Evolutionary conservation across 2,797 vertebrate genomes (phyloP).

Genomic region (Pipistrellus kuhlii): DNA sequence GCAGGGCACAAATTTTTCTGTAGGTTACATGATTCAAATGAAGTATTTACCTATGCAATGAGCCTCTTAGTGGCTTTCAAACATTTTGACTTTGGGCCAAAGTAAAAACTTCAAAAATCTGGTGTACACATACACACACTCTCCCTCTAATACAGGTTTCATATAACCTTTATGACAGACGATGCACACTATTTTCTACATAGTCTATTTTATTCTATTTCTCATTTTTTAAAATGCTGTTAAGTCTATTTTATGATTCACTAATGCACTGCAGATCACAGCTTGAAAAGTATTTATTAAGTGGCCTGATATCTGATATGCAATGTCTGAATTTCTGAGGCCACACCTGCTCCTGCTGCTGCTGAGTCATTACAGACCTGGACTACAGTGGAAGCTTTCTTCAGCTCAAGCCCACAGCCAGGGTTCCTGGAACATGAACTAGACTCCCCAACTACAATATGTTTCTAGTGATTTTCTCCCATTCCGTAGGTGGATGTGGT

Average conservation of each 20-base stretch:
- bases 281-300: constrained; percentile 26
- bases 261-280: not conserved
- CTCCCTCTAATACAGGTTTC: not conserved
- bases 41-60: not conserved
- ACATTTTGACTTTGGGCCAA: constrained; percentile 5
- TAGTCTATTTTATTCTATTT: not conserved
- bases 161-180: not conserved
- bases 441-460: not conserved
- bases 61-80: constrained; percentile 37
- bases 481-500: not conserved
- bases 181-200: not conserved
- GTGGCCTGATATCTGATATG: not conserved
- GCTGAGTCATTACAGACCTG: not conserved
- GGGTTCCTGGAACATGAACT: not conserved
- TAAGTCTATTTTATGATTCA: constrained; percentile 35
- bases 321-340: not conserved
- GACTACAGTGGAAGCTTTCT: not conserved
- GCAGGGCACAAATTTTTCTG: constrained; percentile 37
- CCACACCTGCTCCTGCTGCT: not conserved
- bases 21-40: constrained; percentile 20
- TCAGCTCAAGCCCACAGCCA: not conserved
- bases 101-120: constrained; percentile 21
- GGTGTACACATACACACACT: not conserved
- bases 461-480: not conserved
- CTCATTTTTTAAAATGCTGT: not conserved